These are phyloP conservation scores for Atrichornis clamosus DNA, from an alignment of 2,113 vertebrate genomes.

Conservation along the genomic window DNA sequence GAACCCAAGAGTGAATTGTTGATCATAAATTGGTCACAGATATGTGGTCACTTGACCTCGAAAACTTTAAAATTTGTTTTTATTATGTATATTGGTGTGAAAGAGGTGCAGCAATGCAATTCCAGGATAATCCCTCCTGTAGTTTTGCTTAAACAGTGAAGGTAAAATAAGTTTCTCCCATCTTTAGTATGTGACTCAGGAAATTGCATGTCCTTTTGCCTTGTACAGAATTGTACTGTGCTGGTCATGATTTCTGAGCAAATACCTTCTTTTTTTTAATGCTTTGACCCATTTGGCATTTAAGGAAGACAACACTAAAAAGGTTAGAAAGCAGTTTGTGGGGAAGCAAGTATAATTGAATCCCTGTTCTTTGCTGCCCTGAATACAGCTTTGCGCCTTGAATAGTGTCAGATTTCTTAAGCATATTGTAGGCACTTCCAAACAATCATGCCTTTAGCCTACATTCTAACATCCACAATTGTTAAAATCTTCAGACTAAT, in stretches of 20 bases:
- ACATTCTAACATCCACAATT: conserved; percentile 7
- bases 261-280: neutral
- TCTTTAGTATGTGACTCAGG: rapidly evolving
- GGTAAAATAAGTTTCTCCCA: neutral
- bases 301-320: neutral
- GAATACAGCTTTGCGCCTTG: neutral
- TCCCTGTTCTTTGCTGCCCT: neutral
- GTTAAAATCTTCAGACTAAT: conserved; percentile 31
- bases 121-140: neutral
- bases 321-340: neutral
- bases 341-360: neutral
- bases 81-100: neutral
- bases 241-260: neutral
- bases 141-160: neutral
- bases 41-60: neutral
- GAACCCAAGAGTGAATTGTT: neutral
- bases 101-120: neutral
- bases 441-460: conserved; percentile 16
- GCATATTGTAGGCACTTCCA: neutral
- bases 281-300: neutral
- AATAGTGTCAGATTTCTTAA: conserved; percentile 34
- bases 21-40: neutral
- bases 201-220: neutral
- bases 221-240: neutral
- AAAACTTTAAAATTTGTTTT: neutral